Conservation (phyloP, 2,888 invertebrate species). For the Dorcus hopei region DNA sequence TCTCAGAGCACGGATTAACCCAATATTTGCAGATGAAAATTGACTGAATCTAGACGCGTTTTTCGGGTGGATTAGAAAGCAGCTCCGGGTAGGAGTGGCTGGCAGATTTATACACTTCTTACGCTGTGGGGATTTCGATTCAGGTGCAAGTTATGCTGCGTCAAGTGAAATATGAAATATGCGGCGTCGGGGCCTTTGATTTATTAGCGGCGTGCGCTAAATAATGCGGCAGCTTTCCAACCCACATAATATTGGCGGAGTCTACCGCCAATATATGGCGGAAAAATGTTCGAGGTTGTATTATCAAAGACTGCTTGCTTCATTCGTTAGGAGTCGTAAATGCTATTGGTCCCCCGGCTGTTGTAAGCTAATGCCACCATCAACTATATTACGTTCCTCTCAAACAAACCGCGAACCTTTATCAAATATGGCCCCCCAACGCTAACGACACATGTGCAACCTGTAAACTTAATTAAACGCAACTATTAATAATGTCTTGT, state of each 20-base stretch:
- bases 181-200: conserved; percentile 45
- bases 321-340: conserved; percentile 42
- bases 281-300: no score
- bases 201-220: conserved; percentile 48
- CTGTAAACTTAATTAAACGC: conserved; percentile 40
- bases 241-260: conserved; percentile 6
- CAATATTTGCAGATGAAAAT: conserved; percentile 52
- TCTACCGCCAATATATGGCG: no score
- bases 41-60: conserved; percentile 41
- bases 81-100: conserved; percentile 13
- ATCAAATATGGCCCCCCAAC: conserved; percentile 33
- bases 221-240: conserved; percentile 33
- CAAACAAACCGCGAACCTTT: conserved; percentile 46
- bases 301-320: conserved; percentile 32
- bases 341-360: conserved; percentile 49
- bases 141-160: conserved; percentile 46
- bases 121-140: conserved; percentile 30
- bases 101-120: conserved; percentile 30
- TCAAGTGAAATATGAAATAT: conserved; percentile 49
- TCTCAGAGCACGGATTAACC: conserved; percentile 43
- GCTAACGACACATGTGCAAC: conserved; percentile 39
- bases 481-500: conserved; percentile 2
- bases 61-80: conserved; percentile 38
- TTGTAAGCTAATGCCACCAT: conserved; percentile 50
- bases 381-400: conserved; percentile 50